Evolutionary conservation across 2,888 invertebrate genomes (phyloP).

Genomic region (Tetragonisca angustula): DNA sequence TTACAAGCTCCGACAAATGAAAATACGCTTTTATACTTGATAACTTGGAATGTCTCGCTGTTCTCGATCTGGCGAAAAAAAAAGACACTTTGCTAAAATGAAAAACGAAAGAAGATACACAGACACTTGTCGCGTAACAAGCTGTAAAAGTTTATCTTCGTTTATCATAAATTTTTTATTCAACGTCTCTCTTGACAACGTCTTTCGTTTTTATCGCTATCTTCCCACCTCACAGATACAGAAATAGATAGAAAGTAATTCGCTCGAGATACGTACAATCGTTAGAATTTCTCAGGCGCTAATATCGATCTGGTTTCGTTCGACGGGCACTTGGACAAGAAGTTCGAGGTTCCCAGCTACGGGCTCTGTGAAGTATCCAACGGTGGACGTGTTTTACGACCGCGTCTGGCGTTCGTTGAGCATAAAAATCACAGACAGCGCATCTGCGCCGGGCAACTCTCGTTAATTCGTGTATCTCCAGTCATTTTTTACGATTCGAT

Average conservation of each 20-base stretch:
- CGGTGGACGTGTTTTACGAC: neutral
- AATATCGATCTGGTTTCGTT: neutral
- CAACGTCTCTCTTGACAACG: neutral
- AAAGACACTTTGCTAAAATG: too few relatives aligned
- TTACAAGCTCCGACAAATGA: too few relatives aligned
- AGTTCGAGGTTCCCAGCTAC: neutral
- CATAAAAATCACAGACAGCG: neutral
- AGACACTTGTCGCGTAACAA: neutral
- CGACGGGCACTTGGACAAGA: neutral
- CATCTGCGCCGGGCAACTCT: neutral
- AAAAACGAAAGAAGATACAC: too few relatives aligned
- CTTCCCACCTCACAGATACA: neutral
- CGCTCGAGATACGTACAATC: neutral
- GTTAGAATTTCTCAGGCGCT: neutral
- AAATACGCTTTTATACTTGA: too few relatives aligned
- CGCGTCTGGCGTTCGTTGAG: neutral
- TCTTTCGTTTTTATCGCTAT: neutral
- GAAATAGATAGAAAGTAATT: neutral
- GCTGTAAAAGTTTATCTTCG: neutral
- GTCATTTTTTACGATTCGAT: constrained; percentile 14
- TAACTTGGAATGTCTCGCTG: too few relatives aligned
- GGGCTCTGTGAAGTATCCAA: neutral
- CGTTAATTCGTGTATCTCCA: constrained; percentile 10
- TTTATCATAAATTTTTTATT: neutral
- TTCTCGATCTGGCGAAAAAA: too few relatives aligned